Base-by-base conservation (phyloP, 1,140 invertebrate genomes). In the Lordiphosa clarofinis region DNA sequence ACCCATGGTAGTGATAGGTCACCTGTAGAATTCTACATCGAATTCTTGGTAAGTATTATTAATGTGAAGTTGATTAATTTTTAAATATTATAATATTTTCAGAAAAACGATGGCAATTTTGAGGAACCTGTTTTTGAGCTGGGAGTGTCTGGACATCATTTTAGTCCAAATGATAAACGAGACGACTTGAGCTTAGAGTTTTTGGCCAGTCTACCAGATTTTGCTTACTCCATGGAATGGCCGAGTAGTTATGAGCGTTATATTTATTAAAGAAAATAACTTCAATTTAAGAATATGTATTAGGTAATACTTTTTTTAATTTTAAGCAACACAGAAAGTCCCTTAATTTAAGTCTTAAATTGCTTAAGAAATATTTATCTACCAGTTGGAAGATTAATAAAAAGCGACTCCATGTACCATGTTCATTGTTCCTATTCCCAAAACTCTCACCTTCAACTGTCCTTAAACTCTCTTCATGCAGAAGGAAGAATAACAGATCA, bases 31-130 rank as follows among this genome's bases (percentile, higher is more conserved):
- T 74, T 74, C 10, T 64, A 33, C 5, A 12, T 74, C 13, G 90
- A 92, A 66, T 87, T 94, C 46, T 89, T 43, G 35, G 65, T 69
- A 5, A 24, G 64, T 52, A 9, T 24, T n/a, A 33, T 6, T n/a
- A 46, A 4, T 8, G 28, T 12, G 7, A 3, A 8, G 0, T 2
- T 11, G 0, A 10, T 13, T 6, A 9, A 6, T 1, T 0, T 7
- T 10, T 0, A 6, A 3, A 4, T 10, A n/a, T 19, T 11, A 11
- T 7, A 4, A n/a, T 6, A 12, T 2, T 86, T 93, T 33, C 86
- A 90, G 75, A 81, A 81, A 65, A 91, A 92, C 84, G 86, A 86
- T 35, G 62, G 63, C 1, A 67, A 75, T 37, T 82, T 82, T n/a
- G 46, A 60, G n/a, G 58, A 76, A n/a, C 78, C 76, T n/a, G 35